Conservation (phyloP, 2,797 vertebrate species). For the Nothura maculosa region DNA sequence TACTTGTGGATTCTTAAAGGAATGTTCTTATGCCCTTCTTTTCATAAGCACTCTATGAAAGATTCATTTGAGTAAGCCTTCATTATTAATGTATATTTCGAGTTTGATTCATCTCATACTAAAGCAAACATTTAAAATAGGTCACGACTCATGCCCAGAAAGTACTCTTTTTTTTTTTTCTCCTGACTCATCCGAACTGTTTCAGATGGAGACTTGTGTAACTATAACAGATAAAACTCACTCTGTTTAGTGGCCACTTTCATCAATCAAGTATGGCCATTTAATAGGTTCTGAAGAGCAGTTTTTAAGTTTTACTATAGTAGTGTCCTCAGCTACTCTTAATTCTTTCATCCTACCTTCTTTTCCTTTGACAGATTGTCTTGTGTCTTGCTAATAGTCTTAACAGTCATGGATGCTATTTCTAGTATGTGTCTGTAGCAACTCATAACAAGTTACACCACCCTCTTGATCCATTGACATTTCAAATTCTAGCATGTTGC, state of each 20-base stretch:
- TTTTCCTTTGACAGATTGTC: background rate
- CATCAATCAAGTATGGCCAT: background rate
- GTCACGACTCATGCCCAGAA: background rate
- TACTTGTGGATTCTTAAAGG: background rate
- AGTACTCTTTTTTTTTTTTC: background rate
- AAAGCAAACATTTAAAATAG: background rate
- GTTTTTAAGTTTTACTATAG: background rate
- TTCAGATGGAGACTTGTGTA: background rate
- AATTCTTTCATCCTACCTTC: background rate
- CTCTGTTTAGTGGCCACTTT: background rate
- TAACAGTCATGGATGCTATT: background rate
- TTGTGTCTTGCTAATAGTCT: background rate
- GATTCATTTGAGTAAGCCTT: background rate
- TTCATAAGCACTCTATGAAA: background rate
- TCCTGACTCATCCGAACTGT: background rate
- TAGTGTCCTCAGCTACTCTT: background rate
- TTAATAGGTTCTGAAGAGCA: accelerated
- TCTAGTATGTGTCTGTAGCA: background rate
- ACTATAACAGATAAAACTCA: background rate
- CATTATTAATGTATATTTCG: background rate
- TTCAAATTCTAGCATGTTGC: background rate
- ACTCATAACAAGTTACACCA: background rate
- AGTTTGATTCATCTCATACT: background rate
- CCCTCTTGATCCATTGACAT: background rate
- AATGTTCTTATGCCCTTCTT: background rate